Evolutionary conservation across 2,113 vertebrate genomes (phyloP).

Genomic region (Hemicordylus capensis): DNA sequence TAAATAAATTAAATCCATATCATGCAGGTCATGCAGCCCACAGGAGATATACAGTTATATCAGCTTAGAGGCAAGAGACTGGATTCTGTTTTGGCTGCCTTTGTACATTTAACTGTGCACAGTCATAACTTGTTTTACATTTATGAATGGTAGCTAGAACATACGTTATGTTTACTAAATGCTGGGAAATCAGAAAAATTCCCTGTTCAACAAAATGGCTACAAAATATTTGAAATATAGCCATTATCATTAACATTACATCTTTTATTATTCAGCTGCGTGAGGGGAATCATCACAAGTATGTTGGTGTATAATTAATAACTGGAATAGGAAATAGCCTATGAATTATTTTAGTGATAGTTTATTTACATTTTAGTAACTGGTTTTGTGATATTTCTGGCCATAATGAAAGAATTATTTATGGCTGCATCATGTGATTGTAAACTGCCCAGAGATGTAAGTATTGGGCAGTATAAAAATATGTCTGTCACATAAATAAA

Average conservation of each 20-base stretch:
- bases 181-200: not conserved
- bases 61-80: not conserved
- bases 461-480: no score
- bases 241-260: not conserved
- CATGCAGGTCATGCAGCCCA: not conserved
- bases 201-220: conserved; percentile 10
- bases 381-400: not conserved
- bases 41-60: not conserved
- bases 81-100: not conserved
- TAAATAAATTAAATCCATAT: no score
- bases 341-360: not conserved
- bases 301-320: not conserved
- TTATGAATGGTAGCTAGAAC: not conserved
- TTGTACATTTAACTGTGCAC: not conserved
- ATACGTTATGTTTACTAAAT: not conserved
- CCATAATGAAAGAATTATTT: not conserved
- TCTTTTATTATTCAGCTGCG: conserved; percentile 1
- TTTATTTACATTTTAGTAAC: not conserved
- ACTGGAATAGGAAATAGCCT: not conserved
- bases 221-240: not conserved
- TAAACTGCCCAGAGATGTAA: no score
- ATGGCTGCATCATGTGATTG: not conserved
- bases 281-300: not conserved
- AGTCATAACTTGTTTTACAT: not conserved
- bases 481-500: no score